Conservation (phyloP, 2,797 vertebrate genomes). For the Schizopygopsis pylzovi region DNA sequence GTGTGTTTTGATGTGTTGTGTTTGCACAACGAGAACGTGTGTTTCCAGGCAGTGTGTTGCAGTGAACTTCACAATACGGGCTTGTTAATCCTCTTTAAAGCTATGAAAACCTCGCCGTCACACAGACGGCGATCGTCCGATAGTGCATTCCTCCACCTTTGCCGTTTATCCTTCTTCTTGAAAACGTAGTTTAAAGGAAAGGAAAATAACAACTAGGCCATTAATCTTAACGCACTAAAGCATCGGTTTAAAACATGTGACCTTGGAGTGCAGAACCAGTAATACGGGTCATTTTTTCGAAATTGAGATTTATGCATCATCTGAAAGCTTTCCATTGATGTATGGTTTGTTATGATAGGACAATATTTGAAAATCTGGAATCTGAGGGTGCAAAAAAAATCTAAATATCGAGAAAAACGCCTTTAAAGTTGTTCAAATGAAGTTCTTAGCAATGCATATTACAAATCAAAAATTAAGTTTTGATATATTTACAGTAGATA, state of each 20-base stretch:
- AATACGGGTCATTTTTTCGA: too few species aligned
- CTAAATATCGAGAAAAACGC: too few species aligned
- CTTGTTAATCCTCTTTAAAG: constrained; percentile 77
- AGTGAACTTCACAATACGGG: constrained; percentile 66
- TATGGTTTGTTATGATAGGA: too few species aligned
- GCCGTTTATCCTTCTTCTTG: constrained; percentile 51
- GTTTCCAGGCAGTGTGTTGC: constrained; percentile 54
- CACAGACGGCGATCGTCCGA: constrained; percentile 42
- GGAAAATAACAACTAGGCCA: background rate
- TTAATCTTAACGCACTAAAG: background rate
- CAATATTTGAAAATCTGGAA: too few species aligned
- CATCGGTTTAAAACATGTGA: background rate
- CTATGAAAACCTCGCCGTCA: constrained; percentile 66
- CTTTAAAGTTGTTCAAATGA: too few species aligned
- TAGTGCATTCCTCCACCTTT: constrained; percentile 44
- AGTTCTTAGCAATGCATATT: too few species aligned
- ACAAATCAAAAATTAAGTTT: too few species aligned
- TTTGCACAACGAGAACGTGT: constrained; percentile 62
- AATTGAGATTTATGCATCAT: too few species aligned
- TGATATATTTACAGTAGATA: too few species aligned
- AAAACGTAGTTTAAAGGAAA: background rate
- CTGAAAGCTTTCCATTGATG: too few species aligned
- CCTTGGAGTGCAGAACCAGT: too few species aligned
- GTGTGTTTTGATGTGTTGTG: constrained; percentile 57
- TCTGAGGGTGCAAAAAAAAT: too few species aligned